Percentiles rank a stretch among this genome's conserved stretches.
These are phyloP conservation scores for Parelbella ahira DNA, from an alignment of 2,888 invertebrate species.

Conservation along the genomic window DNA sequence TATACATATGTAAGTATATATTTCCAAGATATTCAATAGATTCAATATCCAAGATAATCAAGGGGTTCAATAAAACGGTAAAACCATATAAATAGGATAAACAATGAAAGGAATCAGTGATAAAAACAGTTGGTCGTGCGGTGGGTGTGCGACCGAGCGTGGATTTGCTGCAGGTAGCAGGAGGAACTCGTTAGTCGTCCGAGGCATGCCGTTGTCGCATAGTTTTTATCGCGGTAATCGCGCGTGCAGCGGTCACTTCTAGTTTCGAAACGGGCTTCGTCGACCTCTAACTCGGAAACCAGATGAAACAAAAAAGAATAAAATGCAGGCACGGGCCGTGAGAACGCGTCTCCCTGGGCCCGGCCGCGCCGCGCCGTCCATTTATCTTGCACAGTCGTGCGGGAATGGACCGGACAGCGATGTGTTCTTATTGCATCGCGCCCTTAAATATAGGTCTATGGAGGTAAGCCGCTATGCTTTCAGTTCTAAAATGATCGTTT, in stretches of 20 bases:
- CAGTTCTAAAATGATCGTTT: slow-evolving; percentile 59
- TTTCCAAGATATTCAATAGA: too few species aligned
- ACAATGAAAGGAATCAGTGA: slow-evolving; percentile 36
- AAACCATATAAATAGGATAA: slow-evolving; percentile 38
- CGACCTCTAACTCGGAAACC: slow-evolving; percentile 77
- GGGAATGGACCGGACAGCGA: slow-evolving; percentile 71
- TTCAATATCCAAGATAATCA: too few species aligned
- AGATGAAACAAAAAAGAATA: slow-evolving; percentile 71
- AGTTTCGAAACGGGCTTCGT: slow-evolving; percentile 52
- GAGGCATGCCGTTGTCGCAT: slow-evolving; percentile 47
- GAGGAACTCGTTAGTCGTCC: slow-evolving; percentile 54
- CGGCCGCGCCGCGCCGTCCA: slow-evolving; percentile 59
- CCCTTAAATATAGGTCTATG: slow-evolving; percentile 75
- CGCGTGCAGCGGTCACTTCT: slow-evolving; percentile 69
- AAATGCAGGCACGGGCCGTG: slow-evolving; percentile 75
- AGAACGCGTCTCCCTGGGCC: slow-evolving; percentile 71
- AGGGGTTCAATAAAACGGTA: slow-evolving; percentile 38
- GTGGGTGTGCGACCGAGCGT: slow-evolving; percentile 29
- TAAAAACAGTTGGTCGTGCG: slow-evolving; percentile 40
- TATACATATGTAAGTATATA: too few species aligned
- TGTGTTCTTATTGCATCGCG: slow-evolving; percentile 76
- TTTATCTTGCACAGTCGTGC: slow-evolving; percentile 79
- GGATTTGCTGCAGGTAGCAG: slow-evolving; percentile 45
- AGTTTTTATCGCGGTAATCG: slow-evolving; percentile 65
- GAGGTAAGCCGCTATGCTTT: slow-evolving; percentile 61